Evolutionary conservation across 2,797 vertebrate genomes (phyloP), one percentile per base, ranked within the genome.

Genomic region (Dryobates pubescens): DNA sequence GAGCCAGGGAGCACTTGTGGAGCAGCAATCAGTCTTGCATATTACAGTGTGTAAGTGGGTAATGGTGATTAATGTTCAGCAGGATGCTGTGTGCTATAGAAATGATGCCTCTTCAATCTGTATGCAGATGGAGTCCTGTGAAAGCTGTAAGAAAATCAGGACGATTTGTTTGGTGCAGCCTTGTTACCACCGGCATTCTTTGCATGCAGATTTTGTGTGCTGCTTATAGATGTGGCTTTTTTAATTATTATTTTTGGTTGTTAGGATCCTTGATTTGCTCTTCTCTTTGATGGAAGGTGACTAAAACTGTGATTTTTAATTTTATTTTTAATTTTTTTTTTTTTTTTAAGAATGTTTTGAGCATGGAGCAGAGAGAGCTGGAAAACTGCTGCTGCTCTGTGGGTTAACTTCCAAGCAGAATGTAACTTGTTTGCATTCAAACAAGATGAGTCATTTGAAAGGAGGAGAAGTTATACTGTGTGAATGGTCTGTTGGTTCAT

Each of bases 61-160:
- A 93, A 92, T 62, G 47, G 67, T 79, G 91, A 95, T 96, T 95
- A 95, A 96, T 91, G 85, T 90, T 84, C 75, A 74, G 64, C 8
- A 23, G 63, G 79, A 86, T 72, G 47, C 82, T 92, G 47, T 14
- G 58, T 82, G 63, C 58, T 83, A 3, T 20, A 78, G 78, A 90
- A 86, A 68, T 32, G 7, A 74, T 88, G 38, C 64, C 41, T 61
- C 45, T 89, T 89, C 4, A 3, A 15, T 92, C 58, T 88, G 61
- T 73, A 84, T 86, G 68, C 90, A 92, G 82, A 85, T 30, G 51
- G 30, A 34, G 58, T 82, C 32, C 17, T 6, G 3, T 0, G 0
- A 61, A 92, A 89, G 17, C 53, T 83, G 19, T 45, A 56, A 57
- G n/a, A 54, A 85, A 77, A 57, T 80, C 13, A 54, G 14, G 30